phyloP scores from a whole-genome alignment of 1,140 invertebrate species.

The Scaptomyza graminum region DNA sequence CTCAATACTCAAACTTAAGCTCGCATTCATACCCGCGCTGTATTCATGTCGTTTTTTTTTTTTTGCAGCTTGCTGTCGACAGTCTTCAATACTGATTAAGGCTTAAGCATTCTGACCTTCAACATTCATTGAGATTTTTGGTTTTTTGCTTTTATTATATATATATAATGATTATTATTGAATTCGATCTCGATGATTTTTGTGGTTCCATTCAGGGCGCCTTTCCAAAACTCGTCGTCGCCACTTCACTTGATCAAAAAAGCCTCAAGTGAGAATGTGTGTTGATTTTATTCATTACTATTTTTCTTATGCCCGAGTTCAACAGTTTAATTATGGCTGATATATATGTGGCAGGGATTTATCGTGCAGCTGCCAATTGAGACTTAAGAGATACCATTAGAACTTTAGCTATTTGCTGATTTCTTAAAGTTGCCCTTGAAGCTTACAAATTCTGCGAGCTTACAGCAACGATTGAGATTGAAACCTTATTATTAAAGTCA shows the following conservation, averaged over 20 bases:
- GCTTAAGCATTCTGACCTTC: slow-evolving; percentile 80
- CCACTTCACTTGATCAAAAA: slow-evolving; percentile 28
- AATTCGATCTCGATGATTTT: slow-evolving; percentile 58
- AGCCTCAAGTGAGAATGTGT: slow-evolving; percentile 23
- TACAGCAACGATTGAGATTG: too few relatives aligned
- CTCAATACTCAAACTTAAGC: background rate
- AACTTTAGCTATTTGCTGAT: slow-evolving; percentile 17
- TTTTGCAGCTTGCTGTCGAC: slow-evolving; percentile 37
- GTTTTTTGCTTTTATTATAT: slow-evolving; percentile 50
- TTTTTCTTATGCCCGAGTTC: slow-evolving; percentile 38
- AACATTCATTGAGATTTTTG: slow-evolving; percentile 74
- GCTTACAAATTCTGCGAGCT: background rate
- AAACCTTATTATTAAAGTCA: too few relatives aligned
- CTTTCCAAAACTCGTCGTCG: slow-evolving; percentile 33
- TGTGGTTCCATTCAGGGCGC: slow-evolving; percentile 30
- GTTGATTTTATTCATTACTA: slow-evolving; percentile 1
- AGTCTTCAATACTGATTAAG: slow-evolving; percentile 61
- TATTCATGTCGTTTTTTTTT: background rate
- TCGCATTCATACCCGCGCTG: too few relatives aligned
- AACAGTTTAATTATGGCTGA: slow-evolving; percentile 65
- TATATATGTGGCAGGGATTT: slow-evolving; percentile 39
- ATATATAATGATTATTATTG: slow-evolving; percentile 73
- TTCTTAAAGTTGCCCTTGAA: background rate
- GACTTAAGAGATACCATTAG: slow-evolving; percentile 21
- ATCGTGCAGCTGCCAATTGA: slow-evolving; percentile 11